phyloP scores from a whole-genome alignment of 2,888 invertebrate species.

The Dolichomitus sp. region DNA sequence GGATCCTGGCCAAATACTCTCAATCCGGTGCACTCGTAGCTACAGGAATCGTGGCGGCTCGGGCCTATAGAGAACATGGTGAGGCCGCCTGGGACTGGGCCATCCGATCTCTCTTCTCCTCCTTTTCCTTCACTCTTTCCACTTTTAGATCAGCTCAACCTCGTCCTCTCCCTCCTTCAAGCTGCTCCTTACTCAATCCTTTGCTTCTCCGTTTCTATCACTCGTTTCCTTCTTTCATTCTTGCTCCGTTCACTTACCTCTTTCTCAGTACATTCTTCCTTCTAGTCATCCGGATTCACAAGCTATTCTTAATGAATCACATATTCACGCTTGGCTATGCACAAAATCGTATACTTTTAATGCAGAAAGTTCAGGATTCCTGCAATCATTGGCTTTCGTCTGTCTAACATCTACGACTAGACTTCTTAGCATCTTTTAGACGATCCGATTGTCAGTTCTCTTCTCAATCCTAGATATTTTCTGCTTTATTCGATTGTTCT shows the following conservation, averaged over 20 bases:
- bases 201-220: conserved; percentile 15
- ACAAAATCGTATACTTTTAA: conserved; percentile 20
- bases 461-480: neutral
- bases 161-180: conserved; percentile 47
- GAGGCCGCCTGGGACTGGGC: conserved; percentile 27
- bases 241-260: conserved; percentile 14
- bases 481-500: neutral
- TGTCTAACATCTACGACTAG: neutral
- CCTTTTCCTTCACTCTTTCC: conserved; percentile 47
- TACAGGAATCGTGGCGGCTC: conserved; percentile 39
- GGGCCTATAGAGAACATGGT: conserved; percentile 55
- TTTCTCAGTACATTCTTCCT: neutral
- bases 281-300: neutral
- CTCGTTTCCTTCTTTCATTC: conserved; percentile 25
- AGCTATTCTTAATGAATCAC: conserved; percentile 4
- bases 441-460: conserved; percentile 6
- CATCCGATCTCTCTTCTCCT: conserved; percentile 50
- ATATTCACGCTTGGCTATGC: neutral
- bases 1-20: conserved; percentile 76
- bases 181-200: conserved; percentile 47
- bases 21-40: conserved; percentile 67
- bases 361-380: neutral
- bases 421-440: conserved; percentile 7
- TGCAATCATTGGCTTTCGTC: neutral
- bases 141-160: conserved; percentile 44